These are phyloP conservation scores for Peromyscus californicus DNA, from an alignment of 2,113 vertebrate genomes.

Conservation along the genomic window DNA sequence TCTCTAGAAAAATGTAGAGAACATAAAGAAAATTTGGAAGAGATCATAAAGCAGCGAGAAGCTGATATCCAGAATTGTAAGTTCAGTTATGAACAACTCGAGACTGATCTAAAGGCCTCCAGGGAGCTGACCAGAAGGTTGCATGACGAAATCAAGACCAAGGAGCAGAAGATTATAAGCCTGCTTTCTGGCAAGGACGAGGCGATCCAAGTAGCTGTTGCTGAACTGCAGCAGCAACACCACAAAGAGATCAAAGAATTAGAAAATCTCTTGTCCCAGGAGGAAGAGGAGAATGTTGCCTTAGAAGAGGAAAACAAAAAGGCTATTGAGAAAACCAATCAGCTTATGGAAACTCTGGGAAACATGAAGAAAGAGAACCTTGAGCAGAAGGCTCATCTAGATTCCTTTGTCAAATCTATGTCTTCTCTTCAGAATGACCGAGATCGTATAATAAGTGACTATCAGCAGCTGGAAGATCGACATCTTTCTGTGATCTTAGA, in stretches of 20 bases:
- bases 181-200: constrained; percentile 94
- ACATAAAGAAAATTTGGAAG: constrained; percentile 85
- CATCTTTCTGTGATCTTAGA: constrained; percentile 94
- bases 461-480: constrained; percentile 94
- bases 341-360: constrained; percentile 88
- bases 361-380: constrained; percentile 89
- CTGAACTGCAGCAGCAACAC: constrained; percentile 88
- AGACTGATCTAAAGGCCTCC: constrained; percentile 93
- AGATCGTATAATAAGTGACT: constrained; percentile 92
- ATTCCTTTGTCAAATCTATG: constrained; percentile 96
- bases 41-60: constrained; percentile 89
- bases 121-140: constrained; percentile 90
- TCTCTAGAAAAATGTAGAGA: constrained; percentile 88
- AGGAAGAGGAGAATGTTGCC: constrained; percentile 82
- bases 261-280: constrained; percentile 87
- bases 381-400: constrained; percentile 91
- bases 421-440: constrained; percentile 96
- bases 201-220: constrained; percentile 89
- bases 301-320: constrained; percentile 90
- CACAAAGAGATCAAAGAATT: constrained; percentile 91
- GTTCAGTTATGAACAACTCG: constrained; percentile 92
- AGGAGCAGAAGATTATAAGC: constrained; percentile 93
- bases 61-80: constrained; percentile 89
- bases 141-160: constrained; percentile 90
- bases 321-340: constrained; percentile 85